Conservation (phyloP, 2,888 invertebrate species). For the Augochlorella aurata region DNA sequence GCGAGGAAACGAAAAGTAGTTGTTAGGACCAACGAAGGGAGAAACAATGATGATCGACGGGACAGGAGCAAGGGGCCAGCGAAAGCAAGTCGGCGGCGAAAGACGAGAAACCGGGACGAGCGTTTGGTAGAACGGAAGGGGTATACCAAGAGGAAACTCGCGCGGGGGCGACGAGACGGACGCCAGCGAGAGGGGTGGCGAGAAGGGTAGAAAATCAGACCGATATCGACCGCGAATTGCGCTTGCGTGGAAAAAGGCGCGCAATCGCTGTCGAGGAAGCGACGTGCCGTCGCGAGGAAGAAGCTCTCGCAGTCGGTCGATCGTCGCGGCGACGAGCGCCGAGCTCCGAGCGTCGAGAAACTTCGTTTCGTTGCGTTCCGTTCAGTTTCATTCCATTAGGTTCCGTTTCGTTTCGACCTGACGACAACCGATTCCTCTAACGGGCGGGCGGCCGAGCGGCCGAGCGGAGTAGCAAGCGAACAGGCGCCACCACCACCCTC, state of each 20-base stretch:
- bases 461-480: background rate
- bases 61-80: too few relatives aligned
- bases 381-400: background rate
- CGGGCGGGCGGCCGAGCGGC: too few relatives aligned
- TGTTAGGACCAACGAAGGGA: background rate
- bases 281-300: conserved; percentile 56
- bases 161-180: conserved; percentile 45
- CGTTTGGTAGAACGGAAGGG: conserved; percentile 43
- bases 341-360: conserved; percentile 13
- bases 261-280: conserved; percentile 70
- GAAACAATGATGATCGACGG: background rate
- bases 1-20: background rate
- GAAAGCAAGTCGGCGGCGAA: conserved; percentile 18
- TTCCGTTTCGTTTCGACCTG: background rate
- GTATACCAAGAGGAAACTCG: conserved; percentile 39
- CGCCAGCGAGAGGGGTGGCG: conserved; percentile 50
- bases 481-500: background rate
- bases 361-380: conserved; percentile 20
- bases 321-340: conserved; percentile 58
- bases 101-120: conserved; percentile 39
- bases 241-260: conserved; percentile 78
- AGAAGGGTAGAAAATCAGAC: conserved; percentile 44
- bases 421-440: background rate
- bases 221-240: conserved; percentile 78
- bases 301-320: conserved; percentile 64